A percentile compares a stretch with the other conserved stretches of the same genome.
These are phyloP conservation scores for Pangasius krempfi DNA, from an alignment of 2,797 vertebrate genomes.

Conservation along the genomic window DNA sequence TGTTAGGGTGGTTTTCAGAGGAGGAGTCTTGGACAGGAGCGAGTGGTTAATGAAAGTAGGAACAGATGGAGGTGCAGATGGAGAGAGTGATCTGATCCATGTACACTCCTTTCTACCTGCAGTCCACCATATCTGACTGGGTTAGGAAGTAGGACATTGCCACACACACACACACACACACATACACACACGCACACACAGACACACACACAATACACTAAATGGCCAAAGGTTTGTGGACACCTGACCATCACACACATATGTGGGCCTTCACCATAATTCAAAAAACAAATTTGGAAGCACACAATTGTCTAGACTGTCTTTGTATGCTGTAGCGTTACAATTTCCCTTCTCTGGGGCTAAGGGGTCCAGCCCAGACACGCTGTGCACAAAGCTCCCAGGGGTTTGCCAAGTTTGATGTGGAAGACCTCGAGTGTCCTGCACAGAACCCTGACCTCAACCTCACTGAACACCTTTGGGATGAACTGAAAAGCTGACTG, in stretches of 20 bases:
- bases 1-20: constrained; percentile 56
- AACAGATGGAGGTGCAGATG: constrained; percentile 83
- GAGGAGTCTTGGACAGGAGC: constrained; percentile 77
- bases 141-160: constrained; percentile 47
- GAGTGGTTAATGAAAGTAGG: constrained; percentile 78
- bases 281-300: not conserved
- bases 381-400: not conserved
- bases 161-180: not conserved
- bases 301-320: not conserved
- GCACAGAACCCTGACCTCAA: not conserved
- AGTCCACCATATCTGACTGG: constrained; percentile 55
- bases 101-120: constrained; percentile 79
- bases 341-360: not conserved
- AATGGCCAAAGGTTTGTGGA: not conserved
- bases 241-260: not conserved
- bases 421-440: not conserved
- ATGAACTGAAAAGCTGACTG: not conserved
- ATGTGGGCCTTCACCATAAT: not conserved
- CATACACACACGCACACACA: not conserved
- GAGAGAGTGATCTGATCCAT: constrained; percentile 77
- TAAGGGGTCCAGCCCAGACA: not conserved
- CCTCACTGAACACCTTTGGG: not conserved
- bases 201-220: not conserved
- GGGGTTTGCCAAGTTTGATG: not conserved
- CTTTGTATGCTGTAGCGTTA: not conserved